A percentile compares a stretch with the other conserved stretches of the same genome.
Conservation (phyloP, 1,140 invertebrate genomes). For the Prorops nasuta region DNA sequence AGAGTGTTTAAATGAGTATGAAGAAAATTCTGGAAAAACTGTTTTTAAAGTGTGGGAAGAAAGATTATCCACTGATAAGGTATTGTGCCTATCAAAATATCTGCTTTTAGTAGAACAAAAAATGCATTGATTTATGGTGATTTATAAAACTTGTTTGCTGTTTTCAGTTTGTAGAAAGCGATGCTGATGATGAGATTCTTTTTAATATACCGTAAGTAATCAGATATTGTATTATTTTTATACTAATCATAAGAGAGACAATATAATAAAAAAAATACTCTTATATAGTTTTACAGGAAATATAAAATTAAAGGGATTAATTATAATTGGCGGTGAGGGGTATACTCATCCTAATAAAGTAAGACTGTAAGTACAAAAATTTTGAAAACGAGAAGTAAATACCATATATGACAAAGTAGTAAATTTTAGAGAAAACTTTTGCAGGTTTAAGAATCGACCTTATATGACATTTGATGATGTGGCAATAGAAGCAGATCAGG, state of each 20-base stretch:
- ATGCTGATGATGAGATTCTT: slow-evolving; percentile 89
- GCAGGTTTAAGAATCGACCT: slow-evolving; percentile 87
- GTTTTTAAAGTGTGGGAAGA: slow-evolving; percentile 94
- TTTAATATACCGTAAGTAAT: slow-evolving; percentile 86
- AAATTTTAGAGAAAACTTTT: slow-evolving; percentile 20
- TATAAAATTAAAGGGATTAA: slow-evolving; percentile 92
- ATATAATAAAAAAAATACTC: slow-evolving; percentile 6
- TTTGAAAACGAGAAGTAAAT: background rate
- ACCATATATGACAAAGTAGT: slow-evolving; percentile 1
- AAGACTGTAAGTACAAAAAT: slow-evolving; percentile 71
- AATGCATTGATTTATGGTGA: slow-evolving; percentile 9
- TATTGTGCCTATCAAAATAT: slow-evolving; percentile 46
- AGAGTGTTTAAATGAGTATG: slow-evolving; percentile 85
- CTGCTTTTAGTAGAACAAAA: background rate
- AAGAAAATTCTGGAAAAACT: slow-evolving; percentile 79
- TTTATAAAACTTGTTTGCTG: slow-evolving; percentile 16
- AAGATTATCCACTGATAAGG: slow-evolving; percentile 72
- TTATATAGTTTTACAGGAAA: slow-evolving; percentile 81
- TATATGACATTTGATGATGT: slow-evolving; percentile 93
- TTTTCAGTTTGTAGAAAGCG: slow-evolving; percentile 88
- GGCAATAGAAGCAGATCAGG: slow-evolving; percentile 73
- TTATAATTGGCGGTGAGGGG: slow-evolving; percentile 83
- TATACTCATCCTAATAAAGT: slow-evolving; percentile 80
- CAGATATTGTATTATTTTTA: slow-evolving; percentile 6
- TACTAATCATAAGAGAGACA: background rate